phyloP scores from a whole-genome alignment of 2,888 invertebrate genomes.

The Sialis fuliginosa region DNA sequence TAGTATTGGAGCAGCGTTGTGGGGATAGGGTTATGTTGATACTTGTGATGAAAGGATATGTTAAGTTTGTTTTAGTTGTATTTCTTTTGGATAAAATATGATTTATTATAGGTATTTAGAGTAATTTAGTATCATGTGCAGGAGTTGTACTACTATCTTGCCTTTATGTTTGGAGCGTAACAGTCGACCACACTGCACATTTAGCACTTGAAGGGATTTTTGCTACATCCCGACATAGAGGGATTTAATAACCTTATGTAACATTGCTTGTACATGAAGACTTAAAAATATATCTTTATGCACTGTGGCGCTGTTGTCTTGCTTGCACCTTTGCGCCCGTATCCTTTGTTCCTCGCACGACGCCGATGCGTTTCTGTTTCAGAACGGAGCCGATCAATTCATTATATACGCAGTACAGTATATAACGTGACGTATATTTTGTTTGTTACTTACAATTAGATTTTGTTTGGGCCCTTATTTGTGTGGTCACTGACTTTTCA shows the following conservation, averaged over 20 bases:
- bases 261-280: constrained; percentile 61
- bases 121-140: not conserved
- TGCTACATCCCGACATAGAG: constrained; percentile 25
- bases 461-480: too few species aligned
- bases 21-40: constrained; percentile 3
- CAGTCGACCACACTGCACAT: not conserved
- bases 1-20: constrained; percentile 2
- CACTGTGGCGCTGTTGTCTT: constrained; percentile 28
- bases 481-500: too few species aligned
- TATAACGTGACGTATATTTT: too few species aligned
- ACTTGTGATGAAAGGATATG: not conserved
- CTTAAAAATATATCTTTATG: constrained; percentile 59
- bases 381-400: too few species aligned
- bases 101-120: not conserved
- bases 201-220: not conserved
- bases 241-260: constrained; percentile 38
- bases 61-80: not conserved
- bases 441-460: too few species aligned
- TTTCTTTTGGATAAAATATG: not conserved
- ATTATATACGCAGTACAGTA: too few species aligned
- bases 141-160: not conserved
- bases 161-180: not conserved
- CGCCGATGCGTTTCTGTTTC: too few species aligned
- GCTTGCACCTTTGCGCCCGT: not conserved
- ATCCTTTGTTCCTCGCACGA: too few species aligned